Evolutionary conservation across 2,797 vertebrate species (phyloP).

Genomic region (Xenops minutus): DNA sequence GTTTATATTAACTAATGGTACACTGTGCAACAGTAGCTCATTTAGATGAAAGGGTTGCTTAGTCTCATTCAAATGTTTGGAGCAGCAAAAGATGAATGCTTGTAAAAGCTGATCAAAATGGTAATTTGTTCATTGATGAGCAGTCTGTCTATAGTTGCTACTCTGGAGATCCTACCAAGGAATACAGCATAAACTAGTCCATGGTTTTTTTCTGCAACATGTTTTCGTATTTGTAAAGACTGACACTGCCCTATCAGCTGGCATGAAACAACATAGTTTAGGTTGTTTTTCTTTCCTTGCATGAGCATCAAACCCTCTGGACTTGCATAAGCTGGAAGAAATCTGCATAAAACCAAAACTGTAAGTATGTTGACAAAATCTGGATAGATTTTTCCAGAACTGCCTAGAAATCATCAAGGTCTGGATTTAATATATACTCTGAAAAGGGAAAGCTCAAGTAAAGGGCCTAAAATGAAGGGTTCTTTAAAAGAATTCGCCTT

Average conservation of each 20-base stretch:
- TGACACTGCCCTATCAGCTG: neutral
- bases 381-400: neutral
- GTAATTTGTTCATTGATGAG: constrained; percentile 7
- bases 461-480: neutral
- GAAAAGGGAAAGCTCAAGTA: neutral
- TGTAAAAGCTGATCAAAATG: constrained; percentile 39
- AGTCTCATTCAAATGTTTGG: neutral
- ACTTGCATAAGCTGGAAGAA: neutral
- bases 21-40: constrained; percentile 21
- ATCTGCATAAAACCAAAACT: neutral
- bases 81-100: neutral
- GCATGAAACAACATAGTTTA: neutral
- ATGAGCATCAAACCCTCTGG: neutral
- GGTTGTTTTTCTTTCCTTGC: neutral
- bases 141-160: neutral
- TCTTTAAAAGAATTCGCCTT: neutral
- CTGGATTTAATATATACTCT: neutral
- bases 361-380: neutral
- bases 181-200: neutral
- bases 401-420: neutral
- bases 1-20: constrained; percentile 53
- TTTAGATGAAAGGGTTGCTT: constrained; percentile 57
- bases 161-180: neutral
- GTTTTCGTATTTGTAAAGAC: neutral
- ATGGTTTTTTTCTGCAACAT: neutral